These are phyloP conservation scores for Drosophila erecta DNA, from an alignment of 1,140 invertebrate species.

Conservation along the genomic window DNA sequence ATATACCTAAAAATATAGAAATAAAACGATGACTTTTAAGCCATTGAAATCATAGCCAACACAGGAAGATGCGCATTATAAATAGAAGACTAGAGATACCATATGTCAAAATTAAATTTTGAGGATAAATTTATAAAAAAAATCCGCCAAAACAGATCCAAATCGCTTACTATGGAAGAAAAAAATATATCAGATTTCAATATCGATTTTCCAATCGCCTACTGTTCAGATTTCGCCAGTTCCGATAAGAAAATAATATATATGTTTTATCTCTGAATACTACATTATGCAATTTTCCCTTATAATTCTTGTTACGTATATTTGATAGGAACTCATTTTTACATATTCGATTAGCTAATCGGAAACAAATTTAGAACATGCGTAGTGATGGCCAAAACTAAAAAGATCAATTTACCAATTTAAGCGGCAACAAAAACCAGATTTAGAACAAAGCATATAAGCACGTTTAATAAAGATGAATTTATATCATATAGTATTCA, in stretches of 20 bases:
- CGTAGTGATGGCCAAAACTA: not conserved
- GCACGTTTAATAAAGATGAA: too few relatives aligned
- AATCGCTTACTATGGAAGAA: too few relatives aligned
- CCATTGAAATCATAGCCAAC: not conserved
- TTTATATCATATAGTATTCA: too few relatives aligned
- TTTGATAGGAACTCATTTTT: slow-evolving; percentile 13
- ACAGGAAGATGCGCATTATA: not conserved
- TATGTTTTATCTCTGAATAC: slow-evolving; percentile 11
- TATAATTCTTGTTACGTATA: slow-evolving; percentile 1
- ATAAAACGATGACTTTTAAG: not conserved
- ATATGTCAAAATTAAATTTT: too few relatives aligned
- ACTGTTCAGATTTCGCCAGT: too few relatives aligned
- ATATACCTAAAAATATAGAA: slow-evolving; percentile 3
- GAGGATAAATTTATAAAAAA: too few relatives aligned
- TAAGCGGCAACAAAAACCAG: not conserved
- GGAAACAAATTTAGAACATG: not conserved
- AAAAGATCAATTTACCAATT: not conserved
- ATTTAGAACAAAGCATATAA: too few relatives aligned
- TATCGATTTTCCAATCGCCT: not conserved
- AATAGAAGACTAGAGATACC: not conserved
- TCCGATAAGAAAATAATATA: not conserved
- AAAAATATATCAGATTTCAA: not conserved
- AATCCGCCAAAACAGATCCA: too few relatives aligned
- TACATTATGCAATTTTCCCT: slow-evolving; percentile 24
- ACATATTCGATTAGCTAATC: slow-evolving; percentile 21